phyloP scores from a whole-genome alignment of 2,888 invertebrate species.

The Amblyteles armatorius region DNA sequence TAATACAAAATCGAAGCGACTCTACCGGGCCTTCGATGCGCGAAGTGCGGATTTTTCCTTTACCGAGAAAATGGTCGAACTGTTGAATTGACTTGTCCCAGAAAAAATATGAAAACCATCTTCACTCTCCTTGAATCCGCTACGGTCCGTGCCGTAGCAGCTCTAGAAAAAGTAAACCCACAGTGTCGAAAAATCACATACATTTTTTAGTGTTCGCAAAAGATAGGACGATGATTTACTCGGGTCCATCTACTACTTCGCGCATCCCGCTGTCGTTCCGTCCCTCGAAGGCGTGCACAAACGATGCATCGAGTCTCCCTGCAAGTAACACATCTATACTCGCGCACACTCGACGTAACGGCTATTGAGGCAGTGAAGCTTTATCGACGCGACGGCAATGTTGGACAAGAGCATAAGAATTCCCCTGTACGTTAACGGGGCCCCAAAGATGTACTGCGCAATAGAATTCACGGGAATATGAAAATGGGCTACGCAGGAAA shows the following conservation, averaged over 20 bases:
- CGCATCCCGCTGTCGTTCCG: constrained; percentile 40
- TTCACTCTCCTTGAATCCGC: no score
- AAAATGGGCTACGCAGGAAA: constrained; percentile 37
- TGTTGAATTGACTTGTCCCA: no score
- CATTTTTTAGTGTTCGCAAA: not conserved
- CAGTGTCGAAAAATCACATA: not conserved
- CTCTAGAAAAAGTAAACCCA: not conserved
- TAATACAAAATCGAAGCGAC: no score
- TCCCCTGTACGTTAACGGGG: constrained; percentile 7
- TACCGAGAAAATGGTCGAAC: no score
- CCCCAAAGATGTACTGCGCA: constrained; percentile 34
- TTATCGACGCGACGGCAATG: constrained; percentile 57
- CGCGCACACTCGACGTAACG: constrained; percentile 23
- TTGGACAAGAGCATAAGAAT: not conserved
- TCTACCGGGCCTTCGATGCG: not conserved
- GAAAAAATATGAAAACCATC: no score
- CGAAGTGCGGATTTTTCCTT: no score
- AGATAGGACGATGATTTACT: constrained; percentile 44
- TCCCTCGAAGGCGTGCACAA: constrained; percentile 49
- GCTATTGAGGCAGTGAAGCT: constrained; percentile 57
- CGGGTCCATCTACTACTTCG: constrained; percentile 40
- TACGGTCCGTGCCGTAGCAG: no score
- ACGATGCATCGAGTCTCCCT: constrained; percentile 46
- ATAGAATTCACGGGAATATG: constrained; percentile 53
- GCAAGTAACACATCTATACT: constrained; percentile 23